Percentiles rank a stretch among this genome's conserved stretches.
Evolutionary conservation across 1,140 invertebrate species (phyloP).

Genomic region (Cotesia glomerata): DNA sequence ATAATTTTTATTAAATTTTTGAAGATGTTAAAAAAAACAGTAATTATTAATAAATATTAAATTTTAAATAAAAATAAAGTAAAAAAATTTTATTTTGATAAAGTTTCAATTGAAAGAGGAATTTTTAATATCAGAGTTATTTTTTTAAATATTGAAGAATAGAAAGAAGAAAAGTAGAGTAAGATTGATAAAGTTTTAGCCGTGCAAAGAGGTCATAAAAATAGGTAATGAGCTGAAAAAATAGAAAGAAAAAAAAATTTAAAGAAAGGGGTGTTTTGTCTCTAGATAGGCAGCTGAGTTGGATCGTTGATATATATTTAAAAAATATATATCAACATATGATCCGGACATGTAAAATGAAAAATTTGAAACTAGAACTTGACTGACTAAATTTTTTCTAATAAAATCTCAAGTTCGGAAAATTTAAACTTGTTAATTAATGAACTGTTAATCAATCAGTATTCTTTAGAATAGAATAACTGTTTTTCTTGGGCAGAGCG

Average conservation of each 20-base stretch:
- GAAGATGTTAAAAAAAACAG: too few relatives aligned
- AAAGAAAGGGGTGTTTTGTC: constrained; percentile 8
- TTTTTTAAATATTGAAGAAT: too few relatives aligned
- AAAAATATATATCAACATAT: constrained; percentile 31
- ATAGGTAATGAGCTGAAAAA: background rate
- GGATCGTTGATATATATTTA: constrained; percentile 3
- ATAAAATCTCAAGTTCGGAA: background rate
- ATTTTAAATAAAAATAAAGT: too few relatives aligned
- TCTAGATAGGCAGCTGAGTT: constrained; percentile 15
- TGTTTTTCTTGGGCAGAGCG: constrained; percentile 59
- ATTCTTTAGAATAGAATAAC: background rate
- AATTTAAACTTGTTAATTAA: background rate
- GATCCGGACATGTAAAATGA: constrained; percentile 32
- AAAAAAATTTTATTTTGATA: too few relatives aligned
- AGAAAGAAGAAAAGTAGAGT: background rate
- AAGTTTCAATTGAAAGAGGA: too few relatives aligned
- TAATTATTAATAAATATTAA: too few relatives aligned
- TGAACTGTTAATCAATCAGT: background rate
- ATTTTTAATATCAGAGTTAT: too few relatives aligned
- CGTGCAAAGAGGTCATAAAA: constrained; percentile 16
- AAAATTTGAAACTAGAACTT: too few relatives aligned
- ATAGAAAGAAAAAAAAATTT: background rate
- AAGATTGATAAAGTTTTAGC: constrained; percentile 1
- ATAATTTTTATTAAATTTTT: too few relatives aligned
- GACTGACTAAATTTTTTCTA: background rate